Evolutionary conservation across 2,113 vertebrate species (phyloP), one percentile per base, ranked within the genome.

Genomic region (Daubentonia madagascariensis): DNA sequence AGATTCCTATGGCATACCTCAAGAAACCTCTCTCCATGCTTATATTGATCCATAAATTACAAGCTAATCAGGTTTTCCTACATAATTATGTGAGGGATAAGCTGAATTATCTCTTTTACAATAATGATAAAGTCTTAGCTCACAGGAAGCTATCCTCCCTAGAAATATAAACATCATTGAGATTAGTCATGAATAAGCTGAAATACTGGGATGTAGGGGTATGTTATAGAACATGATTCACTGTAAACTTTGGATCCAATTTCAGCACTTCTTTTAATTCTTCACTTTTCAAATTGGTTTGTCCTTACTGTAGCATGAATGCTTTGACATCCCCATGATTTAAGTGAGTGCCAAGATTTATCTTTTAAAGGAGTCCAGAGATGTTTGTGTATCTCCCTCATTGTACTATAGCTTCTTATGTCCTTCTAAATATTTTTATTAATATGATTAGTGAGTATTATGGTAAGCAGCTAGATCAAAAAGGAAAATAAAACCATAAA

Each of bases 151-250:
- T 25, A 43, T 59, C 17, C 28, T 67, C 88, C 10, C 35, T 18
- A 16, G 40, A 92, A 94, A 87, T 40, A 57, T 23, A 88, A 96
- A 70, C 32, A 65, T 65, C 68, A 90, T 50, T 80, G 79, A 95
- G 52, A 48, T 43, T 23, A 85, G 23, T 35, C 72, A 83, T 4
- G 9, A 37, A 48, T 37, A 73, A 59, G 4, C 14, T 84, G 14
- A 37, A 85, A 68, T 45, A 59, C 8, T 85, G 84, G n/a, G 25
- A n/a, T 73, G 37, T 10, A 70, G 25, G 43, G 12, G 6, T 32
- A 68, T 30, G 12, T 63, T 76, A 57, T 35, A 23, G 10, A 67
- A 37, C 8, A 75, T 13, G 32, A 84, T n/a, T 91, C 43, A 28
- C 43, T 91, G 13, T 65, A 84, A n/a, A n/a, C 14, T 65, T 32